phyloP scores from a whole-genome alignment of 2,113 vertebrate genomes.

The Lathamus discolor region DNA sequence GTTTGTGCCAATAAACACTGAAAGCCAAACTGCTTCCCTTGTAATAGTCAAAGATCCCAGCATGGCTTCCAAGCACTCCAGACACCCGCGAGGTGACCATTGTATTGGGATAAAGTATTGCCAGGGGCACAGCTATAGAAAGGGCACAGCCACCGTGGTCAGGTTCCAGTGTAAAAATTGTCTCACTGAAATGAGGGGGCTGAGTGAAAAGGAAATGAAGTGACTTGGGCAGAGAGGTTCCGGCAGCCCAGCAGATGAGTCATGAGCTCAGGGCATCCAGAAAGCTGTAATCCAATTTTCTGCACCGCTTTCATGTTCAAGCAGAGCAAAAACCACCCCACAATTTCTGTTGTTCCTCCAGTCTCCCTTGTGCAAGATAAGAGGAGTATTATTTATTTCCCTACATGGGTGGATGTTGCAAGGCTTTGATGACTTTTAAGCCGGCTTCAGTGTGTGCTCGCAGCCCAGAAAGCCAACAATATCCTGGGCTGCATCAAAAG shows the following conservation, averaged over 20 bases:
- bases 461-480: not conserved
- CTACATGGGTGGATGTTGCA: not conserved
- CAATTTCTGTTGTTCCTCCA: not conserved
- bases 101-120: not conserved
- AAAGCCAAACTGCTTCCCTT: not conserved
- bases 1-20: not conserved
- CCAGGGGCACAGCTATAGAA: not conserved
- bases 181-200: not conserved
- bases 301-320: not conserved
- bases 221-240: not conserved
- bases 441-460: not conserved
- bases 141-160: not conserved
- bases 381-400: not conserved
- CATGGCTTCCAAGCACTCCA: not conserved
- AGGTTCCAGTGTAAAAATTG: not conserved
- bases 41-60: not conserved
- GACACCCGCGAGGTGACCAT: not conserved
- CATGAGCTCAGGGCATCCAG: not conserved
- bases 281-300: conserved; percentile 29
- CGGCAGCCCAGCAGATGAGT: not conserved
- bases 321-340: not conserved
- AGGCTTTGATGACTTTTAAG: not conserved
- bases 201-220: not conserved
- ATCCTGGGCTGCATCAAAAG: not conserved
- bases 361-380: not conserved